Evolutionary conservation across 1,140 invertebrate species (phyloP).

Genomic region (Formica exsecta): DNA sequence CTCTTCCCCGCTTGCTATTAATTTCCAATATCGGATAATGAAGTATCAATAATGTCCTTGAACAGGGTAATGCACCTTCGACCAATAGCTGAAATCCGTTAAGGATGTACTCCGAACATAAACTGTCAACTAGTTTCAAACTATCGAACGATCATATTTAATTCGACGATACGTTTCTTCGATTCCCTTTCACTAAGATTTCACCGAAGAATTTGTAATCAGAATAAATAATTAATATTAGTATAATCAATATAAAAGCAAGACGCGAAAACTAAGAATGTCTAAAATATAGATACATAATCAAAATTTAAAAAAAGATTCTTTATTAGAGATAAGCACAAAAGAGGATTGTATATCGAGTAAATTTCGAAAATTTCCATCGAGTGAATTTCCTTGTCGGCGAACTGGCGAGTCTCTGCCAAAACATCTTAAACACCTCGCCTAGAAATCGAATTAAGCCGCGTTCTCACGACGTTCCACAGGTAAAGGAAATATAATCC

Average conservation of each 20-base stretch:
- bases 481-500: slow-evolving; percentile 56
- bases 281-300: slow-evolving; percentile 16
- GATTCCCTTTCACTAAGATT: background rate
- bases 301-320: background rate
- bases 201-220: background rate
- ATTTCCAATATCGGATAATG: slow-evolving; percentile 72
- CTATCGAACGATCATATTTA: slow-evolving; percentile 44
- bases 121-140: slow-evolving; percentile 50
- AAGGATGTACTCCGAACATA: slow-evolving; percentile 26
- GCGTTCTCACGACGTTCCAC: slow-evolving; percentile 34
- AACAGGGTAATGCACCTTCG: slow-evolving; percentile 56
- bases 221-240: background rate
- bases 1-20: slow-evolving; percentile 57
- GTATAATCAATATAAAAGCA: background rate
- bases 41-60: slow-evolving; percentile 68
- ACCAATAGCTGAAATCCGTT: slow-evolving; percentile 28
- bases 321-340: too few species aligned
- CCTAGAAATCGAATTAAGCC: slow-evolving; percentile 38
- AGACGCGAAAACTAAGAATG: background rate
- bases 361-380: slow-evolving; percentile 12
- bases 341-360: background rate
- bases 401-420: slow-evolving; percentile 9
- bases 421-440: slow-evolving; percentile 43
- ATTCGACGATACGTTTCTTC: slow-evolving; percentile 25
- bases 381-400: background rate